Conservation (phyloP, 2,113 vertebrate genomes). For the Dryoscopus gambensis region DNA sequence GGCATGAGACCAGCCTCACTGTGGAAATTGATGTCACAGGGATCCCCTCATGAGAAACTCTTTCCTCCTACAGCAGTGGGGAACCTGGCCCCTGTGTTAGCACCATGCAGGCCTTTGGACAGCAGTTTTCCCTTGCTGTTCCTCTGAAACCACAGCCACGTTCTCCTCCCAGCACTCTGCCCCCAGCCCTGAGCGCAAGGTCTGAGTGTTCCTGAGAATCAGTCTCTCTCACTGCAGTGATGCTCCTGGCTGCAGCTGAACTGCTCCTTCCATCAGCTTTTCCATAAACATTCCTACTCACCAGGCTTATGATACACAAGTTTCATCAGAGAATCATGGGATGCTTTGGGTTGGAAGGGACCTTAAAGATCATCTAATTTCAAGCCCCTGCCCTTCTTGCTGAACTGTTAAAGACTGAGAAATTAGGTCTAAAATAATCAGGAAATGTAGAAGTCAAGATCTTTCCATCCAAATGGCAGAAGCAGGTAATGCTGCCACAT, state of each 20-base stretch:
- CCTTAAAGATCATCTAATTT: background rate
- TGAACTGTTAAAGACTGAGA: background rate
- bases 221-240: background rate
- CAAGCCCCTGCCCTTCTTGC: background rate
- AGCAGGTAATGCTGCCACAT: rapidly evolving
- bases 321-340: background rate
- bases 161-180: background rate
- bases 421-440: background rate
- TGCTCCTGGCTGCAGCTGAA: background rate
- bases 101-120: background rate
- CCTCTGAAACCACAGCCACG: background rate
- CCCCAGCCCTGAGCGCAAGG: background rate
- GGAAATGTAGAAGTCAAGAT: background rate
- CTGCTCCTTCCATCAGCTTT: background rate
- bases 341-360: background rate
- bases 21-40: background rate
- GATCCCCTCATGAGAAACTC: background rate
- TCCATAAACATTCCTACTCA: background rate
- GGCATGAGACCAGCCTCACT: background rate
- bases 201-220: background rate
- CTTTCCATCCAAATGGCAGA: background rate
- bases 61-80: background rate
- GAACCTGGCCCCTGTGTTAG: background rate
- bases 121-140: background rate
- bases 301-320: background rate